A percentile compares a stretch with the other conserved stretches of the same genome.
phyloP scores from a whole-genome alignment of 1,140 invertebrate species.

The Penaeus vannamei region DNA sequence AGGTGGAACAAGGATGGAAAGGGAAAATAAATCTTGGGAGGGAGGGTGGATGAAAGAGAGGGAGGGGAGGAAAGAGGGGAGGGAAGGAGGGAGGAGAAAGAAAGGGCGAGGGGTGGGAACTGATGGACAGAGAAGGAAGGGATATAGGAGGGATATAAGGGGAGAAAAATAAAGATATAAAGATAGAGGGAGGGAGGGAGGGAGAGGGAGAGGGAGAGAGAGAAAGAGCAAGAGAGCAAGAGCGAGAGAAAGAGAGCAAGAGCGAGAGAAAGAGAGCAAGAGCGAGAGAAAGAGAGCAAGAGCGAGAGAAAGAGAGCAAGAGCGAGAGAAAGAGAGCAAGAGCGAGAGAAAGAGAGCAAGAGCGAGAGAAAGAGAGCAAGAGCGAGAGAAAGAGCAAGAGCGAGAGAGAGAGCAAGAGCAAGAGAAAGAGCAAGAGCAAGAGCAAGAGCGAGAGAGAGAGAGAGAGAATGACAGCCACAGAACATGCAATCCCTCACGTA shows the following conservation, averaged over 20 bases:
- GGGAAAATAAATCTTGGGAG: too few relatives aligned
- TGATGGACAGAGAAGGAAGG: background rate
- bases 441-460: background rate
- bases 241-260: background rate
- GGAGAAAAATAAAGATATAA: background rate
- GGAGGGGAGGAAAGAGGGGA: too few relatives aligned
- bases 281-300: background rate
- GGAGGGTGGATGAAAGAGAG: too few relatives aligned
- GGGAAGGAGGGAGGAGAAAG: too few relatives aligned
- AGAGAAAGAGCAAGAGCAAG: background rate
- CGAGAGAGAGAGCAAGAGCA: background rate
- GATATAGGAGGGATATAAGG: background rate
- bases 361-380: background rate
- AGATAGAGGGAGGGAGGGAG: too few relatives aligned
- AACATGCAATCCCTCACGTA: too few relatives aligned
- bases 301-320: conserved; percentile 9
- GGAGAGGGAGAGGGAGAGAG: conserved; percentile 5
- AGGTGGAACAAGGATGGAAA: too few relatives aligned
- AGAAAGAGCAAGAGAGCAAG: background rate
- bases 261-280: background rate
- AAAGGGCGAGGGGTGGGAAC: too few relatives aligned
- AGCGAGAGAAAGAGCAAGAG: background rate
- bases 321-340: background rate
- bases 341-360: background rate
- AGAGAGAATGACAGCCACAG: background rate